Conservation (phyloP, 2,113 vertebrate genomes). For the Heterocephalus glaber region DNA sequence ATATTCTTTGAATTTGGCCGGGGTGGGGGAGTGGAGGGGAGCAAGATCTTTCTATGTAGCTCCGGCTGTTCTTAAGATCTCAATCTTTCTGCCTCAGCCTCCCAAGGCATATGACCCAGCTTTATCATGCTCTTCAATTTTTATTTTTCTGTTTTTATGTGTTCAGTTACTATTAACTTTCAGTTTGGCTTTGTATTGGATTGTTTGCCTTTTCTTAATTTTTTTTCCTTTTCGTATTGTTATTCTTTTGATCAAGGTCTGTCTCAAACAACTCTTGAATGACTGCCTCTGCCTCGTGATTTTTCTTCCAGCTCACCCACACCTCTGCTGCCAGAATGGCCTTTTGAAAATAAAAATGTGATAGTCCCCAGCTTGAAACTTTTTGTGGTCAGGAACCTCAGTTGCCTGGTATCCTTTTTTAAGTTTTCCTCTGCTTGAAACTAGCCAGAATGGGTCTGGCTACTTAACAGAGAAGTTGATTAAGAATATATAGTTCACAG, state of each 20-base stretch:
- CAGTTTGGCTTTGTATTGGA: background rate
- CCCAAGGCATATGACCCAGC: no score
- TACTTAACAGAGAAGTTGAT: constrained; percentile 11
- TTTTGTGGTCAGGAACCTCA: background rate
- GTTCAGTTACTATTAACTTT: background rate
- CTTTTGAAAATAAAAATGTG: constrained; percentile 40
- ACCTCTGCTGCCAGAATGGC: constrained; percentile 7
- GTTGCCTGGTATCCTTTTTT: constrained; percentile 19
- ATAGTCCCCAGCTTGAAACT: background rate
- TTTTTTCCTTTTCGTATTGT: background rate
- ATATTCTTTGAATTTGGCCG: no score
- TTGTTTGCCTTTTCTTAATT: background rate
- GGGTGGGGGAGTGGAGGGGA: no score
- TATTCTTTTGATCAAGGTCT: background rate
- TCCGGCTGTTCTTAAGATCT: no score
- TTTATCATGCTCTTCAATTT: background rate
- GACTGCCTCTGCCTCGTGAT: background rate
- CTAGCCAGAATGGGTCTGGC: background rate
- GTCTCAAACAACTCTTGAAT: constrained; percentile 35
- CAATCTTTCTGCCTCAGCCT: no score
- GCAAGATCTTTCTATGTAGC: no score
- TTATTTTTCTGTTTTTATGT: background rate
- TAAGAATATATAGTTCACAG: background rate
- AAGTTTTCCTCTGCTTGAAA: constrained; percentile 37
- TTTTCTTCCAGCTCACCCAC: background rate